Evolutionary conservation across 2,888 invertebrate genomes (phyloP).

Genomic region (Hirtodrosophila duncani): DNA sequence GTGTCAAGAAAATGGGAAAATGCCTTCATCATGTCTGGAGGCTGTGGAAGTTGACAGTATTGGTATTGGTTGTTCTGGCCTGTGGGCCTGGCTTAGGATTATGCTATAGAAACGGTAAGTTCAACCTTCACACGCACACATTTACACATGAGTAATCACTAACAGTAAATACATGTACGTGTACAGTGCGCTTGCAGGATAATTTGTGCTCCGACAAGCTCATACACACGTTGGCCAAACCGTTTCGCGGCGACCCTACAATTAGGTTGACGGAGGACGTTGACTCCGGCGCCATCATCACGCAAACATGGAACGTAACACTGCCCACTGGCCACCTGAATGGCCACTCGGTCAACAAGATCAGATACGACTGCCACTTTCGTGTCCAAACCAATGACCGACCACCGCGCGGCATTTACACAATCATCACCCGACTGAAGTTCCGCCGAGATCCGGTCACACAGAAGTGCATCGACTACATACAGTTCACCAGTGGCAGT

Average conservation of each 20-base stretch:
- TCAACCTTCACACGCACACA: neutral
- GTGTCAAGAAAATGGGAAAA: slow-evolving; percentile 44
- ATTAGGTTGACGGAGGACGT: slow-evolving; percentile 69
- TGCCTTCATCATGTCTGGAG: slow-evolving; percentile 28
- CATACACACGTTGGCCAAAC: slow-evolving; percentile 60
- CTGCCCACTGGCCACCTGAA: slow-evolving; percentile 49
- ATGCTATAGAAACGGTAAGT: slow-evolving; percentile 16
- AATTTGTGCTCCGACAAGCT: slow-evolving; percentile 74
- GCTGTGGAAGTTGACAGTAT: slow-evolving; percentile 10
- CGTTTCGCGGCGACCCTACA: slow-evolving; percentile 71
- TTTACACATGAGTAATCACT: neutral
- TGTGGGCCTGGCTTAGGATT: slow-evolving; percentile 35
- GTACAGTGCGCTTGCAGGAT: slow-evolving; percentile 72
- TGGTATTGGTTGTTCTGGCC: too few species aligned
- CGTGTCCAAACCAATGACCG: slow-evolving; percentile 67
- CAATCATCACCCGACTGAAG: slow-evolving; percentile 74
- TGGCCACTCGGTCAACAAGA: slow-evolving; percentile 57
- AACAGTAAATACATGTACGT: too few species aligned
- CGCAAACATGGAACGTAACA: slow-evolving; percentile 75
- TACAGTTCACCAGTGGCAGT: slow-evolving; percentile 73
- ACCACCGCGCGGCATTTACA: slow-evolving; percentile 71
- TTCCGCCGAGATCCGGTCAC: slow-evolving; percentile 69
- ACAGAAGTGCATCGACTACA: slow-evolving; percentile 71
- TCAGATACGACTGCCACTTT: slow-evolving; percentile 75
- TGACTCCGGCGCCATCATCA: slow-evolving; percentile 73